Evolutionary conservation across 2,888 invertebrate genomes (phyloP), one percentile per base, ranked within the genome.

Genomic region (Drosophila eohydei): DNA sequence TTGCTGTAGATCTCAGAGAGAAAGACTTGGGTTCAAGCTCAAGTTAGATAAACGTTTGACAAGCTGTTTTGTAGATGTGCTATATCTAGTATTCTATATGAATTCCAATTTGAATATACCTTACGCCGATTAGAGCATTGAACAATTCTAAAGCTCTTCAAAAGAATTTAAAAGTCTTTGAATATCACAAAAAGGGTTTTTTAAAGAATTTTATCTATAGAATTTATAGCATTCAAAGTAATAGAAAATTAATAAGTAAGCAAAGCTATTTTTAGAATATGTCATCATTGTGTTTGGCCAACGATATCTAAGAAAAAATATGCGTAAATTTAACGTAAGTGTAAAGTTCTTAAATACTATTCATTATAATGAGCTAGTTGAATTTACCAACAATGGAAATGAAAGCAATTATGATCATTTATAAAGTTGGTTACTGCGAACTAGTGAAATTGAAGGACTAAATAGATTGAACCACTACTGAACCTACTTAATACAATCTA

Each of bases 161-260:
- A 30, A 50, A 11, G 30, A 32, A 16, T 48, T 30, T 2, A 48
- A n/a, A 30, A 16, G 30, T 30, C n/a, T 32, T 5, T 16, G 32
- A 32, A 28, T 8, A 48, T 4, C n/a, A 30, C n/a, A 46, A 30
- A 46, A 28, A 14, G 2, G 2, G 2, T 12, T 43, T 30, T 30
- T 11, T 16, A 0, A 30, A 30, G 48, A 30, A 48, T 48, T 30
- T 50, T 50, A 50, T 32, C 50, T 50, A 50, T 12, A 21, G 50
- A 50, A 32, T 12, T 50, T 32, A 12, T 12, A 7, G 16, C 11
- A 26, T 12, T 34, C 9, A 34, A 21, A 21, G 21, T n/a, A 46
- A 34, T 16, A 11, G 4, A 16, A 82, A 74, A 61, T 75, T n/a
- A 48, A 50, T 30, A 51, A 30, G 8, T 12, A 12, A 38, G 48